phyloP scores from a whole-genome alignment of 2,888 invertebrate species.

The Cremastobaeus sp. region DNA sequence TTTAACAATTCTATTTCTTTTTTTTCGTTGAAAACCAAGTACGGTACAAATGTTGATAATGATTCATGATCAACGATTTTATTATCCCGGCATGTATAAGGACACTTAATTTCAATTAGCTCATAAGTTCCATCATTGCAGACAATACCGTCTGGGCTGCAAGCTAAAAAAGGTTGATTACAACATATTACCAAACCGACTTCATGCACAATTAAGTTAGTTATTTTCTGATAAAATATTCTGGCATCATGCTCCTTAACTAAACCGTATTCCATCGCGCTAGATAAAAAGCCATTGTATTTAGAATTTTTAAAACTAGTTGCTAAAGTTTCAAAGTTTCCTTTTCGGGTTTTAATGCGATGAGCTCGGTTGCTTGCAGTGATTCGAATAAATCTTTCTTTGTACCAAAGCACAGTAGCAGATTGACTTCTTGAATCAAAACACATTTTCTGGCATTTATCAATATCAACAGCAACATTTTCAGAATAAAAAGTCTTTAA shows the following conservation, averaged over 20 bases:
- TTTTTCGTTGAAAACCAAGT: conserved; percentile 11
- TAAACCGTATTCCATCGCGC: conserved; percentile 30
- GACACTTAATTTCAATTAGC: conserved; percentile 57
- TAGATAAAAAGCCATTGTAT: conserved; percentile 16
- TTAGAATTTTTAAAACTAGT: conserved; percentile 14
- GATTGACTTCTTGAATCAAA: conserved; percentile 20
- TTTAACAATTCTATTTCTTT: conserved; percentile 5
- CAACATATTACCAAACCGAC: conserved; percentile 9
- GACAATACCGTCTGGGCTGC: conserved; percentile 31
- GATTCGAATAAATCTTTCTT: conserved; percentile 27
- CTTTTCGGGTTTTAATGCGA: conserved; percentile 24
- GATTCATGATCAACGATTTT: conserved; percentile 35
- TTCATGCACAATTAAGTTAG: conserved; percentile 8
- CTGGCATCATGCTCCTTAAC: conserved; percentile 15
- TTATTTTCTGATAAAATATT: not conserved
- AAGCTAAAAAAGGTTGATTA: conserved; percentile 45
- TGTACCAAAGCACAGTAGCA: conserved; percentile 1
- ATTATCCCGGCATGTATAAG: conserved; percentile 35
- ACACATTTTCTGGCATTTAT: conserved; percentile 15
- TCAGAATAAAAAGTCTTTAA: conserved; percentile 4
- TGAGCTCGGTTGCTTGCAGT: conserved; percentile 34
- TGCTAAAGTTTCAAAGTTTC: conserved; percentile 7
- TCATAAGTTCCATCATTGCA: conserved; percentile 10
- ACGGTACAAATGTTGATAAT: conserved; percentile 6
- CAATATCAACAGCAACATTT: conserved; percentile 19